Base-by-base conservation (phyloP, 2,888 invertebrate genomes). In the Hyalella azteca region DNA sequence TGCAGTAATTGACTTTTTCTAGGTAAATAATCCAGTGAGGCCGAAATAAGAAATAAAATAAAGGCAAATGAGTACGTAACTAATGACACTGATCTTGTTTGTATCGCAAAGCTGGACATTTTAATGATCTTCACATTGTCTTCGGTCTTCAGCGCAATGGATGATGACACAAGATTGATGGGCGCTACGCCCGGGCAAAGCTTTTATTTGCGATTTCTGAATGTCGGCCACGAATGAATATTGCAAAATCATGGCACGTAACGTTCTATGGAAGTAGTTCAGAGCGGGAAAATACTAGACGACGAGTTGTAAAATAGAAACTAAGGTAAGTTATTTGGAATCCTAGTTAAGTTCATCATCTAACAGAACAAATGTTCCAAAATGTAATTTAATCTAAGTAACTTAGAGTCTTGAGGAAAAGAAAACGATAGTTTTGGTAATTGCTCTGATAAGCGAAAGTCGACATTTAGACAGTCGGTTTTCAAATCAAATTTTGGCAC, bases 191-290 rank as follows among this genome's bases (percentile, higher is more conserved):
- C 36, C 19, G 66, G 36, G 36, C 66, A 32, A 66, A 29, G 19
- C 66, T 66, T 66, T 36, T 66, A 66, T 36, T 66, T 66, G 66
- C 66, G 5, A 32, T n/a, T 66, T 66, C 29, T 66, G 29, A 66
- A 66, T 66, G 66, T 54, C 54, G 54, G 29, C 54, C 22, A 54
- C 29, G 54, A 54, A 54, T 26, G 29, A 54, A 54, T 54, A 29
- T 29, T 26, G 54, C 54, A 29, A 26, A 54, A 54, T 54, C 29
- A 54, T 54, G 29, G 54, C 26, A 54, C 22, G 54, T 26, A 29
- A 26, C 54, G 26, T 13, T 19, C 54, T 29, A 54, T 2, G 22
- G 54, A 13, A 29, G 54, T 54, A 29, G 26, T 13, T 54, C 4
- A 54, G 26, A 19, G 54, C 54, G 54, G 26, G n/a, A n/a, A n/a